Conservation (phyloP, 2,888 invertebrate species). For the Acrobasis repandana region DNA sequence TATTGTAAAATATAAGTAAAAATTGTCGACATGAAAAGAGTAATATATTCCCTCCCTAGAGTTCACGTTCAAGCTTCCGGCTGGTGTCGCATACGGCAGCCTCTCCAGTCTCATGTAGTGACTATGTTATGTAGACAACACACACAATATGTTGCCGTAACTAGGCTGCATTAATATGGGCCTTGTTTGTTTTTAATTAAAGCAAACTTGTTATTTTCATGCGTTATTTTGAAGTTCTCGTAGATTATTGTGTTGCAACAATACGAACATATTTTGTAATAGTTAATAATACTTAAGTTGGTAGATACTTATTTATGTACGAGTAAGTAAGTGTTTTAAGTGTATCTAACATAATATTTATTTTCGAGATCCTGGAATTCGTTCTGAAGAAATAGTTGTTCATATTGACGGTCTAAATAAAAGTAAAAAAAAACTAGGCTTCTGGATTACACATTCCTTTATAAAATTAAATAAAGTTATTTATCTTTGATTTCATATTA, state of each 20-base stretch:
- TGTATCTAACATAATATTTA: too few relatives aligned
- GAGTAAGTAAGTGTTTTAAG: too few relatives aligned
- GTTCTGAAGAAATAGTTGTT: too few relatives aligned
- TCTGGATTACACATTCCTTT: too few relatives aligned
- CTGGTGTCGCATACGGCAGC: conserved; percentile 2
- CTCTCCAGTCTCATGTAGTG: conserved; percentile 2
- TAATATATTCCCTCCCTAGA: background rate
- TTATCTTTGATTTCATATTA: too few relatives aligned
- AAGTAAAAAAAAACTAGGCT: too few relatives aligned
- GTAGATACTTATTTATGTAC: too few relatives aligned
- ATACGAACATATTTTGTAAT: background rate
- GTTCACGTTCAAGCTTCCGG: conserved; percentile 1
- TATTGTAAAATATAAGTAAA: background rate
- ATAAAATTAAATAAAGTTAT: too few relatives aligned
- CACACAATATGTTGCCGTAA: background rate
- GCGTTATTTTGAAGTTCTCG: background rate
- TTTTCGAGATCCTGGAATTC: too few relatives aligned
- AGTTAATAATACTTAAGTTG: too few relatives aligned
- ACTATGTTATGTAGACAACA: background rate
- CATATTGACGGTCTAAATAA: too few relatives aligned
- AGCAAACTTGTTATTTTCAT: background rate
- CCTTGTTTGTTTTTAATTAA: background rate
- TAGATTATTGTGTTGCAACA: background rate
- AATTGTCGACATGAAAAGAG: background rate
- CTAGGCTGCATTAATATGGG: background rate